Evolutionary conservation across 2,797 vertebrate species (phyloP).

Genomic region (Steatocranus sp.): DNA sequence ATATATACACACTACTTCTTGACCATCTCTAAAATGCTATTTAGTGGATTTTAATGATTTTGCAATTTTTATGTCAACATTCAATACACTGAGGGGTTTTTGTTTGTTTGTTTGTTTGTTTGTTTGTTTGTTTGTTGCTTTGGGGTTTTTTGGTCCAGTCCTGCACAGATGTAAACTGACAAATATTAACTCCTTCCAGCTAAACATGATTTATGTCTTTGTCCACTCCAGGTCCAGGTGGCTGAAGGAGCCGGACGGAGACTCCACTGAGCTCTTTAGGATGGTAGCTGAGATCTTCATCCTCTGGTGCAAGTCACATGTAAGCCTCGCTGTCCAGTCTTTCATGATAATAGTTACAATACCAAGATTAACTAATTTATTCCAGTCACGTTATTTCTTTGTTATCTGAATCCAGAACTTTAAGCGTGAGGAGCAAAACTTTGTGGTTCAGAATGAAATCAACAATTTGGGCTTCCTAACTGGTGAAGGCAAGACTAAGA

Average conservation of each 20-base stretch:
- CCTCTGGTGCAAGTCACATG: slow-evolving; percentile 98
- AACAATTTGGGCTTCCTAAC: slow-evolving; percentile 98
- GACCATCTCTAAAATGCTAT: background rate
- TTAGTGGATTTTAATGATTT: background rate
- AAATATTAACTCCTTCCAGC: background rate
- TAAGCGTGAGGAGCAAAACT: slow-evolving; percentile 99
- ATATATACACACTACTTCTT: background rate
- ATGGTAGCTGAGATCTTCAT: slow-evolving; percentile 99
- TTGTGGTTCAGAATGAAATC: slow-evolving; percentile 99
- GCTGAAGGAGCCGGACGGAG: slow-evolving; percentile 88
- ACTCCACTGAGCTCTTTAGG: slow-evolving; percentile 93
- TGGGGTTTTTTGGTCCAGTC: accelerated
- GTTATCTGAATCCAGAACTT: slow-evolving; percentile 82
- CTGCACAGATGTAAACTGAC: background rate
- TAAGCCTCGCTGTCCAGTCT: slow-evolving; percentile 58
- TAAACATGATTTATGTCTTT: background rate
- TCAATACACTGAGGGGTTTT: accelerated
- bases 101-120: background rate
- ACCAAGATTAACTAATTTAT: background rate
- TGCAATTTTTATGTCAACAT: background rate
- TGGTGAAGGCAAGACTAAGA: slow-evolving; percentile 90
- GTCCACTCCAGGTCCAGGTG: slow-evolving; percentile 83
- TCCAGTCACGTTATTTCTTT: background rate
- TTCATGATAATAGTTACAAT: background rate
- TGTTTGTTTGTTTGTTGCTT: background rate